These are phyloP conservation scores for Sialis lutaria DNA, from an alignment of 2,888 invertebrate species.

Conservation along the genomic window DNA sequence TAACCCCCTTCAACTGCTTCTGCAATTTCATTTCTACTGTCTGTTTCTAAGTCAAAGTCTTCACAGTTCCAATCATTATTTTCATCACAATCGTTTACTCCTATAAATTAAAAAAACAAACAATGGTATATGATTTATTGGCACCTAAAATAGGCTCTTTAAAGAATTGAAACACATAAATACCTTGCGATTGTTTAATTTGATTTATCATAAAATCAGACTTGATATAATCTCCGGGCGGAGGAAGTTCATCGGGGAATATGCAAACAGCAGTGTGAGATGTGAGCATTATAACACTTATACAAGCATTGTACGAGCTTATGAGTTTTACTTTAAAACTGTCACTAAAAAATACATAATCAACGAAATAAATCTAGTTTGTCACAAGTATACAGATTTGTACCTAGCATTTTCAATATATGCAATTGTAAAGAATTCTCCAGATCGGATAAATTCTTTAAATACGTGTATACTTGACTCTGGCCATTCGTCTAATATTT, in stretches of 20 bases:
- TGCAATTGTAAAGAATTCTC: not conserved
- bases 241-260: not conserved
- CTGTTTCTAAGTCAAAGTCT: not conserved
- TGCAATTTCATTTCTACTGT: not conserved
- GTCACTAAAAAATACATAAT: not conserved
- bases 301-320: not conserved
- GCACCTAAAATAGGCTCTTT: too few relatives aligned
- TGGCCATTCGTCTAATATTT: conserved; percentile 2
- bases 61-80: not conserved
- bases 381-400: not conserved
- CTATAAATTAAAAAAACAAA: too few relatives aligned
- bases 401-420: not conserved
- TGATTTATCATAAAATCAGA: not conserved
- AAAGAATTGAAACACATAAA: not conserved
- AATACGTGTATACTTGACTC: not conserved
- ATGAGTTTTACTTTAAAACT: not conserved
- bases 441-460: not conserved
- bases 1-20: conserved; percentile 2
- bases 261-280: not conserved
- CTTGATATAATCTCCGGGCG: not conserved
- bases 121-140: too few relatives aligned
- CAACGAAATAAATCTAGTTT: not conserved
- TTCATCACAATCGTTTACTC: too few relatives aligned
- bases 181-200: not conserved
- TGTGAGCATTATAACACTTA: not conserved